These are phyloP conservation scores for Leptonema lineaticorne DNA, from an alignment of 1,140 invertebrate species.

Conservation along the genomic window DNA sequence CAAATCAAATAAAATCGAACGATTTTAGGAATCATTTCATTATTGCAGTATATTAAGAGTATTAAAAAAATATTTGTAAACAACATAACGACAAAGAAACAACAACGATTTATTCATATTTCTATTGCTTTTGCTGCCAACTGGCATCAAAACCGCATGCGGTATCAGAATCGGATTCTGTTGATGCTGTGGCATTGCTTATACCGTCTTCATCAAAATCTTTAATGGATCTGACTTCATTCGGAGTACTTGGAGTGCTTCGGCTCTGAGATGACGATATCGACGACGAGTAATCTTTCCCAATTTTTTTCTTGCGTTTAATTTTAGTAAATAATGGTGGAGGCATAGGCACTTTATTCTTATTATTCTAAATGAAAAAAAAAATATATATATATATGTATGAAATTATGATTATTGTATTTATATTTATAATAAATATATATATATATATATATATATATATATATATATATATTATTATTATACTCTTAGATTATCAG, in stretches of 20 bases:
- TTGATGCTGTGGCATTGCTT: slow-evolving; percentile 44
- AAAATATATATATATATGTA: slow-evolving; percentile 22
- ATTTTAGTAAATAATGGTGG: slow-evolving; percentile 28
- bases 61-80: background rate
- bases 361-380: slow-evolving; percentile 56
- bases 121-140: slow-evolving; percentile 54
- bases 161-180: slow-evolving; percentile 76
- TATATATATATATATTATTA: background rate
- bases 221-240: slow-evolving; percentile 50
- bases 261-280: slow-evolving; percentile 46
- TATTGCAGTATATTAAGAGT: background rate
- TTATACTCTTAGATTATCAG: slow-evolving; percentile 67
- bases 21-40: too few relatives aligned
- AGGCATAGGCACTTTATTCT: slow-evolving; percentile 62
- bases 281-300: background rate
- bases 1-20: too few relatives aligned
- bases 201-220: slow-evolving; percentile 18
- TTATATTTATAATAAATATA: slow-evolving; percentile 17
- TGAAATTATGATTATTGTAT: background rate
- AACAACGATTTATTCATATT: too few relatives aligned
- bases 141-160: slow-evolving; percentile 77
- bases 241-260: slow-evolving; percentile 64
- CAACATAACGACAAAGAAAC: background rate
- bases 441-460: too few relatives aligned
- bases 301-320: slow-evolving; percentile 28